Evolutionary conservation across 2,888 invertebrate genomes (phyloP), one percentile per base, ranked within the genome.

Genomic region (Eupithecia centaureata): DNA sequence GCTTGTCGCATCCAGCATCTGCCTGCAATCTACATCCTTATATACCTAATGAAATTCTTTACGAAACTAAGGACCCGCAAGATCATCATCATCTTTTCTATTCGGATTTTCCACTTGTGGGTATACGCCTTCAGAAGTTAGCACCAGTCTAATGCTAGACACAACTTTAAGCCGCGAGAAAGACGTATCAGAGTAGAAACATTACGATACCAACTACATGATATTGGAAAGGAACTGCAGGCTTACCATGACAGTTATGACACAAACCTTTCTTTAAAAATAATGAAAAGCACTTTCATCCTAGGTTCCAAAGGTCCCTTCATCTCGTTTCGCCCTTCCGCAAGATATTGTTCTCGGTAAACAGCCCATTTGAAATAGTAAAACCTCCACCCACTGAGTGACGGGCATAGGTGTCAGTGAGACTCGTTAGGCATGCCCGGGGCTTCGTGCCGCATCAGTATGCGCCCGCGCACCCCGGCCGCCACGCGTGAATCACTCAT

Each of bases 401-500:
- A 74, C 74, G 73, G 78, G 78, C 82, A 82, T 80, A 78, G 81
- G 79, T 85, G 85, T 84, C 82, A 84, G 83, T 84, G 79, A 85
- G 83, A 80, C 83, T 86, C 82, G 85, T 88, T 88, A 86, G 77
- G 82, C 79, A 87, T 89, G 85, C 88, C 80, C 75, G 80, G 82
- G 84, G 85, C 74, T 79, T 80, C 81, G 83, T 83, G 86, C 80
- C 79, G 75, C 87, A 91, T 92, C 86, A 87, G 83, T 89, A 92
- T 91, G 91, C 90, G 90, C 90, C 86, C 88, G 91, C 86, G 89
- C 89, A 86, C 84, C 85, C 83, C 86, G 80, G 85, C 88, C 83
- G 87, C 88, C 87, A 89, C 87, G 87, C 85, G 85, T 91, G 89
- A 91, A 86, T 91, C 91, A 91, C 86, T 84, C 83, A 82, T 85